Evolutionary conservation across 2,797 vertebrate genomes (phyloP), one percentile per base, ranked within the genome.

Genomic region (Rhabdomys pumilio): DNA sequence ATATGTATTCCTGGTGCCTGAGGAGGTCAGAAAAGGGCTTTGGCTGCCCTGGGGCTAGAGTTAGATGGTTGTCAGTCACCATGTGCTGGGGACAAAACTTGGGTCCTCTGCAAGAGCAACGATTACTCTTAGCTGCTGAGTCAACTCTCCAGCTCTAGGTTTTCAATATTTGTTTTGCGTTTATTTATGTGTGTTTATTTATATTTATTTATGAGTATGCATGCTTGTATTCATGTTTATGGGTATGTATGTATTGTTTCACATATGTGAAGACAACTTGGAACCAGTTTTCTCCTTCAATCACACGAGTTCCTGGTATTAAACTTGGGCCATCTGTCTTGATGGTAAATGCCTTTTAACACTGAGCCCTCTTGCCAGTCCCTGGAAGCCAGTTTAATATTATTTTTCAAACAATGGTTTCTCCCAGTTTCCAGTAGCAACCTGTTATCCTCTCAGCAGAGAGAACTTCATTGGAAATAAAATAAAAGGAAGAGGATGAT

Each of bases 401-500:
- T 72, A 24, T 2, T 50, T 4, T 59, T 72, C 61, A 26, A 86
- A 91, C 31, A 86, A 53, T 82, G 47, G 20, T 92, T 83, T 44
- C 57, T 63, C 44, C 76, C 91, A 76, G n/a, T 69, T 12, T 13
- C 55, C 4, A 4, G 5, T 6, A 82, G 22, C 20, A 63, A n/a
- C 41, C 69, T 26, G 6, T 69, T 73, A 90, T 81, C 91, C 81
- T 85, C 91, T 92, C 79, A 90, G 59, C 59, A 92, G 29, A 90
- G 76, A 90, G 93, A 92, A 69, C 31, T 17, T 93, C 14, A 53
- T 26, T n/a, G n/a, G 57, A 95, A 85, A 77, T 81, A 73, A 88
- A 94, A 72, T 38, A 26, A 96, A 90, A 29, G 17, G 87, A 81
- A 79, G n/a, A 26, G 34, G 17, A 6, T n/a, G n/a, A 34, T n/a